A percentile compares a stretch with the other conserved stretches of the same genome.
Conservation (phyloP, 2,888 invertebrate species). For the Drosophila gaucha region DNA sequence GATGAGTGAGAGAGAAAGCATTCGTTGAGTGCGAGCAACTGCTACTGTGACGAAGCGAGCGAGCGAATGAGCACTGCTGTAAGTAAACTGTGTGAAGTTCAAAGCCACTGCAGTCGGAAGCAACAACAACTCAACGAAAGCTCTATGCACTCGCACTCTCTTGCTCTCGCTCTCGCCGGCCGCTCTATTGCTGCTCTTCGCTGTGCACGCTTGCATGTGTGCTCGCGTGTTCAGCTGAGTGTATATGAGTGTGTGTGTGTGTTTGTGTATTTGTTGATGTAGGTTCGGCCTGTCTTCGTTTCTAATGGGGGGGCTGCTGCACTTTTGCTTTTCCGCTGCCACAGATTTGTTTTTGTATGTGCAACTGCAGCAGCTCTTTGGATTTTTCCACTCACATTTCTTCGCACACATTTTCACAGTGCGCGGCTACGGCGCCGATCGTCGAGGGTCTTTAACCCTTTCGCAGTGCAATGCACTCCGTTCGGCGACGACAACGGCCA, state of each 20-base stretch:
- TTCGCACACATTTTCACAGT: slow-evolving; percentile 58
- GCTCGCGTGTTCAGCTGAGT: background rate
- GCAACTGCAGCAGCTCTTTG: slow-evolving; percentile 50
- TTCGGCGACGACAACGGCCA: slow-evolving; percentile 39
- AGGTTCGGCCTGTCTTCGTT: slow-evolving; percentile 67
- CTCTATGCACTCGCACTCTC: slow-evolving; percentile 25
- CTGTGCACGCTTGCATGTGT: background rate
- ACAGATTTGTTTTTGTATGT: slow-evolving; percentile 49
- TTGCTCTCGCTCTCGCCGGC: slow-evolving; percentile 3
- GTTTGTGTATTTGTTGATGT: slow-evolving; percentile 61
- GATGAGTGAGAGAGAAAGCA: slow-evolving; percentile 22
- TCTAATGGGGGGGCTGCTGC: slow-evolving; percentile 61
- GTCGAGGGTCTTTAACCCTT: slow-evolving; percentile 83
- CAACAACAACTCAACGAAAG: slow-evolving; percentile 18
- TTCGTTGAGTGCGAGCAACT: slow-evolving; percentile 11
- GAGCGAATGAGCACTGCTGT: slow-evolving; percentile 13
- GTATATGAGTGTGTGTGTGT: background rate
- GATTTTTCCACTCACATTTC: slow-evolving; percentile 77
- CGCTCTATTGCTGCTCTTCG: slow-evolving; percentile 21
- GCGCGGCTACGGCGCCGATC: slow-evolving; percentile 35
- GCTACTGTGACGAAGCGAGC: slow-evolving; percentile 6
- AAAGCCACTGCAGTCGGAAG: slow-evolving; percentile 64
- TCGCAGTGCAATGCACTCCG: slow-evolving; percentile 80
- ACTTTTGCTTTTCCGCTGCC: slow-evolving; percentile 79
- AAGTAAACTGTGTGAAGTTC: slow-evolving; percentile 75